Evolutionary conservation across 2,888 invertebrate genomes (phyloP).

Genomic region (Theretra japonica): DNA sequence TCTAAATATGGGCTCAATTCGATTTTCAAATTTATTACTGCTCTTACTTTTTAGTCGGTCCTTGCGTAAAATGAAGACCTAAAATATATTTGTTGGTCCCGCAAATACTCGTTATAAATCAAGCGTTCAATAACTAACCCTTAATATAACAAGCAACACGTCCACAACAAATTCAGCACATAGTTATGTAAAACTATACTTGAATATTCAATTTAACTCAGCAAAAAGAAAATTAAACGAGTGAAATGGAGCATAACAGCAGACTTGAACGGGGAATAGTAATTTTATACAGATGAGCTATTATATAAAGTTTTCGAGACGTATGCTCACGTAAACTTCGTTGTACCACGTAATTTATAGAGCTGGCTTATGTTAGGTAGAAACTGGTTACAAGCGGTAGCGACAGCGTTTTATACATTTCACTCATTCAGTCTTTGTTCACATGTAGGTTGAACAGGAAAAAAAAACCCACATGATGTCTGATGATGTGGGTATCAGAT

Average conservation of each 20-base stretch:
- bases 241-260: conserved; percentile 1
- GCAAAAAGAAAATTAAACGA: conserved; percentile 11
- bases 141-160: too few relatives aligned
- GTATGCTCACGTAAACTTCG: conserved; percentile 30
- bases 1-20: too few relatives aligned
- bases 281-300: conserved; percentile 21
- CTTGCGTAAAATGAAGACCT: too few relatives aligned
- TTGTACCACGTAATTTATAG: conserved; percentile 28
- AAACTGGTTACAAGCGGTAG: background rate
- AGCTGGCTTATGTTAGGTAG: background rate
- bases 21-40: too few relatives aligned
- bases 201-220: background rate
- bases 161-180: too few relatives aligned
- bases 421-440: too few relatives aligned
- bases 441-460: background rate
- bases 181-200: too few relatives aligned
- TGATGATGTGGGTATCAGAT: too few relatives aligned
- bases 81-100: too few relatives aligned
- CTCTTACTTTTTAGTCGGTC: too few relatives aligned
- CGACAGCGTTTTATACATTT: background rate
- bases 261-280: background rate
- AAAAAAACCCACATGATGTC: background rate
- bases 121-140: too few relatives aligned
- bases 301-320: conserved; percentile 32
- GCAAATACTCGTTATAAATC: too few relatives aligned